Base-by-base conservation (phyloP, 2,113 vertebrate genomes). In the Cavia aperea region DNA sequence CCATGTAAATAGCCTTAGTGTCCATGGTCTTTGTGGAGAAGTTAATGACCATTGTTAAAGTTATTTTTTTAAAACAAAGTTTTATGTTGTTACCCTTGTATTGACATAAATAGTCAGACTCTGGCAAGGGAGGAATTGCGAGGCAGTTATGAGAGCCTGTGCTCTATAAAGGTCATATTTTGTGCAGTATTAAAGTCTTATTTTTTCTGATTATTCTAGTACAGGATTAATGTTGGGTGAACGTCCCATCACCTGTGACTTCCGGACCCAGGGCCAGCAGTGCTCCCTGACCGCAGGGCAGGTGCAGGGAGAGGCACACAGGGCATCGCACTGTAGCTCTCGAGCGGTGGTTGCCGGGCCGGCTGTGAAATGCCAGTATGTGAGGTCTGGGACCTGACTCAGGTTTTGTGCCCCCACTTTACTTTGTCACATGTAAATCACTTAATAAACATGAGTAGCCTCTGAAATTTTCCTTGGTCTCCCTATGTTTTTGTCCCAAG, bases 371-470 rank as follows among this genome's bases (percentile, higher is more conserved):
- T 81, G 81, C 26, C 66, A 26, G 3, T 26, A 13, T 95, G 87
- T 90, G 79, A 90, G 21, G 81, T 88, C 66, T 93, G 90, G 93
- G 87, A 95, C 87, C 87, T 60, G 49, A 95, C 93, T 87, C 91
- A 90, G 84, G 96, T 84, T 96, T 95, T 96, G 96, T 97, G 95
- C 96, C 95, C 96, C 96, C 39, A 70, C 51, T 95, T 95, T 95
- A 86, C 97, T 97, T 96, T 95, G 93, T 95, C 72, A 94, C 96
- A 94, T 97, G 96, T 97, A 97, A 96, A 96, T 97, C 95, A 97
- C 92, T 93, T 96, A 97, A 98, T 98, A 98, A 98, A 98, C 72
- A 93, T 86, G 33, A 94, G 51, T 88, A 96, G 63, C 66, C 96
- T 93, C 83, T 97, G 97, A 95, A 96, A 92, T 89, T 97, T 85